A percentile compares a stretch with the other conserved stretches of the same genome.
These are phyloP conservation scores for Neosilurus hyrtlii DNA, from an alignment of 2,797 vertebrate genomes.

Conservation along the genomic window DNA sequence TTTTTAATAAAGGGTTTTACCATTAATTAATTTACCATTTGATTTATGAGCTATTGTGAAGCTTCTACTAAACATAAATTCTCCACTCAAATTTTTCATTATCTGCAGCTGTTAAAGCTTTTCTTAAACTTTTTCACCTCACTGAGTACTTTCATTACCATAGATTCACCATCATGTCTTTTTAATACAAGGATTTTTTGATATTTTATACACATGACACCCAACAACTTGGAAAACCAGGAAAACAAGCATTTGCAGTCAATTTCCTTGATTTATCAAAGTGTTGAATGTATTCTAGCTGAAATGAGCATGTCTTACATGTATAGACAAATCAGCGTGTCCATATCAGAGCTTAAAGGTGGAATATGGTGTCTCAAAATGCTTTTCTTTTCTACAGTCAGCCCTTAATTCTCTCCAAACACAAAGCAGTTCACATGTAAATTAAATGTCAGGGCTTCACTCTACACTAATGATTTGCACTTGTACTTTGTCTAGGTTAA, in stretches of 20 bases:
- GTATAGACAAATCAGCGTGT: no score
- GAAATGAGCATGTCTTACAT: background rate
- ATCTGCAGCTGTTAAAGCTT: background rate
- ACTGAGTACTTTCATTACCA: background rate
- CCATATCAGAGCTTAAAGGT: background rate
- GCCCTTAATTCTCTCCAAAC: background rate
- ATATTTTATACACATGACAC: background rate
- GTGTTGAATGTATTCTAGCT: background rate
- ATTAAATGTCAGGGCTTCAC: background rate
- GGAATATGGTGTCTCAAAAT: background rate
- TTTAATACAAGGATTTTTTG: background rate
- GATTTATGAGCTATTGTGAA: background rate
- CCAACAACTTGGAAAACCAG: background rate
- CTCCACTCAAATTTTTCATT: background rate
- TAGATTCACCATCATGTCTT: background rate
- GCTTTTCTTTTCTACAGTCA: background rate
- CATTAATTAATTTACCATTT: background rate
- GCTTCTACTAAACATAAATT: background rate
- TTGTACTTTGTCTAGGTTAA: background rate
- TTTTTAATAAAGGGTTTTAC: background rate
- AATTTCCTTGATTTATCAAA: background rate
- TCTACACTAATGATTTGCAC: background rate
- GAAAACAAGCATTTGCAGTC: background rate
- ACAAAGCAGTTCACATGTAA: background rate
- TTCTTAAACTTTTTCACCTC: background rate